Evolutionary conservation across 2,888 invertebrate genomes (phyloP).

Genomic region (Chrysomela aeneicollis): DNA sequence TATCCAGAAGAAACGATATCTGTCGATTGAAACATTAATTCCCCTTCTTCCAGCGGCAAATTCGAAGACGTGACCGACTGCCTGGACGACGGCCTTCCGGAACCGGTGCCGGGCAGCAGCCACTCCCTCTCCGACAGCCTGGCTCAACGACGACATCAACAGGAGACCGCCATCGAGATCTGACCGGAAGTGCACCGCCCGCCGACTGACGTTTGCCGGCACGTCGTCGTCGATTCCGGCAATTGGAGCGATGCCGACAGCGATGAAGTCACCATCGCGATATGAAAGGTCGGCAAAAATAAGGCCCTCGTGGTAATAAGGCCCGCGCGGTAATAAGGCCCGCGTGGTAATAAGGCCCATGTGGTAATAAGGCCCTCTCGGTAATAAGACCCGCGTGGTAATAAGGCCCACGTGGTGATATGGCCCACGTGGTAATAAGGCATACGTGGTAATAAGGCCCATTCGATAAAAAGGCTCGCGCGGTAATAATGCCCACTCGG

Average conservation of each 20-base stretch:
- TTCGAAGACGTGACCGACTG: slow-evolving; percentile 60
- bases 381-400: no score
- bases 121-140: slow-evolving; percentile 58
- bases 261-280: slow-evolving; percentile 34
- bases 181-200: slow-evolving; percentile 57
- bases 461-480: not conserved
- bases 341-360: no score
- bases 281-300: not conserved
- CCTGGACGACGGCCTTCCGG: slow-evolving; percentile 57
- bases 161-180: slow-evolving; percentile 58
- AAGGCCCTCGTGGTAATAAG: no score
- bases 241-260: slow-evolving; percentile 54
- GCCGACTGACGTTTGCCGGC: slow-evolving; percentile 52
- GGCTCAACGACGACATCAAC: slow-evolving; percentile 47
- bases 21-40: no score
- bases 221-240: slow-evolving; percentile 53
- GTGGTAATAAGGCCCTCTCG: no score
- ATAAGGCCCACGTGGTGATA: no score
- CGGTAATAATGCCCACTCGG: no score
- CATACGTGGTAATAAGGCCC: no score
- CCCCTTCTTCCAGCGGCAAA: slow-evolving; percentile 51
- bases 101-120: slow-evolving; percentile 59
- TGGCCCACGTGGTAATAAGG: no score
- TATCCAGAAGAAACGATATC: not conserved
- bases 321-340: no score